A percentile compares a stretch with the other conserved stretches of the same genome.
Evolutionary conservation across 2,888 invertebrate species (phyloP).

Genomic region (Metalampra italica): DNA sequence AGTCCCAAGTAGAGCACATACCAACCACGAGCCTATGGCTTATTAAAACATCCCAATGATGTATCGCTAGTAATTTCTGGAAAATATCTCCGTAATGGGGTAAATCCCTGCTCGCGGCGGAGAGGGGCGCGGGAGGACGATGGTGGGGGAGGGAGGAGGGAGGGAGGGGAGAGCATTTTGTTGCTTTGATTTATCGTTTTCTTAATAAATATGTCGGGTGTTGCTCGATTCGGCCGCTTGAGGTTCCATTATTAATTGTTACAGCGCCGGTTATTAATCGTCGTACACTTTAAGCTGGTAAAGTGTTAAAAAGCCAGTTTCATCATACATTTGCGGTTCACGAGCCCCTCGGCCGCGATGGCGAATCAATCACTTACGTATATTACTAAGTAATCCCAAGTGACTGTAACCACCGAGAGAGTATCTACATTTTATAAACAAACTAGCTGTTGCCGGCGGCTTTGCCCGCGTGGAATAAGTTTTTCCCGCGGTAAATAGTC

Average conservation of each 20-base stretch:
- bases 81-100: slow-evolving; percentile 35
- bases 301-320: slow-evolving; percentile 5
- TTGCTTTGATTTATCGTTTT: slow-evolving; percentile 67
- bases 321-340: no score
- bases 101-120: slow-evolving; percentile 16
- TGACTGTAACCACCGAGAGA: no score
- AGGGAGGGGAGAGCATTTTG: slow-evolving; percentile 36
- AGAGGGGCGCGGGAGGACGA: slow-evolving; percentile 17
- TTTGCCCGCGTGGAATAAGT: no score
- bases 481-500: no score
- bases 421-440: no score
- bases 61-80: slow-evolving; percentile 50
- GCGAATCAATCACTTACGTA: no score
- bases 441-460: no score
- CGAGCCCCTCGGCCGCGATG: no score
- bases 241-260: slow-evolving; percentile 53
- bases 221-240: slow-evolving; percentile 36
- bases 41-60: slow-evolving; percentile 49
- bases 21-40: slow-evolving; percentile 22
- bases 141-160: slow-evolving; percentile 8
- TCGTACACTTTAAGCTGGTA: slow-evolving; percentile 1
- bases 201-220: slow-evolving; percentile 71
- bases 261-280: slow-evolving; percentile 39
- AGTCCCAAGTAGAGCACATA: no score
- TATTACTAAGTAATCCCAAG: no score